Evolutionary conservation across 1,140 invertebrate genomes (phyloP).

Genomic region (Hirudo medicinalis): DNA sequence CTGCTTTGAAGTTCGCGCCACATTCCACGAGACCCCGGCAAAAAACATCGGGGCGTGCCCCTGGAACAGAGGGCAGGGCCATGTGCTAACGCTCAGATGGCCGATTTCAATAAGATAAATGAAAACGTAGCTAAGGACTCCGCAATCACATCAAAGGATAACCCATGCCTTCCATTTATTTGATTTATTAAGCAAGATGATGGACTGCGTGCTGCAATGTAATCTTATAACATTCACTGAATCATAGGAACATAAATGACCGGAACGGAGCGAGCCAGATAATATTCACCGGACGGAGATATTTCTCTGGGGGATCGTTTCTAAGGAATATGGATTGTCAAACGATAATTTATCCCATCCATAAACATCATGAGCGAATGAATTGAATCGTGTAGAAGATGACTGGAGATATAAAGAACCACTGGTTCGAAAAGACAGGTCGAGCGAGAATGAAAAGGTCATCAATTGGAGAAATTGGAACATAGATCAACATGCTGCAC

Average conservation of each 20-base stretch:
- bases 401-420: background rate
- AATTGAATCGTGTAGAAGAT: background rate
- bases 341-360: too few relatives aligned
- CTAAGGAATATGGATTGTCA: too few relatives aligned
- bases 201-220: background rate
- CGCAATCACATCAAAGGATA: conserved; percentile 2
- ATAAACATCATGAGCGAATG: background rate
- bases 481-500: background rate
- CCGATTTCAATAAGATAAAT: too few relatives aligned
- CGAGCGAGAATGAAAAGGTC: background rate
- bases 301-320: too few relatives aligned
- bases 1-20: too few relatives aligned
- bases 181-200: conserved; percentile 9
- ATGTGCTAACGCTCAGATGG: too few relatives aligned
- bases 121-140: too few relatives aligned
- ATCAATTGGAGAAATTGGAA: conserved; percentile 11
- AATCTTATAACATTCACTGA: conserved; percentile 4
- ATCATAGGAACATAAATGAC: conserved; percentile 6
- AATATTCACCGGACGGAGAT: too few relatives aligned
- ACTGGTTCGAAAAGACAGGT: background rate
- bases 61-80: too few relatives aligned
- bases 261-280: background rate
- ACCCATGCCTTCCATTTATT: background rate
- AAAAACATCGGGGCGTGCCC: too few relatives aligned
- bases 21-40: too few relatives aligned